Percentiles rank a stretch among this genome's conserved stretches.
phyloP scores from a whole-genome alignment of 2,888 invertebrate genomes.

The Plagiodera versicolora region DNA sequence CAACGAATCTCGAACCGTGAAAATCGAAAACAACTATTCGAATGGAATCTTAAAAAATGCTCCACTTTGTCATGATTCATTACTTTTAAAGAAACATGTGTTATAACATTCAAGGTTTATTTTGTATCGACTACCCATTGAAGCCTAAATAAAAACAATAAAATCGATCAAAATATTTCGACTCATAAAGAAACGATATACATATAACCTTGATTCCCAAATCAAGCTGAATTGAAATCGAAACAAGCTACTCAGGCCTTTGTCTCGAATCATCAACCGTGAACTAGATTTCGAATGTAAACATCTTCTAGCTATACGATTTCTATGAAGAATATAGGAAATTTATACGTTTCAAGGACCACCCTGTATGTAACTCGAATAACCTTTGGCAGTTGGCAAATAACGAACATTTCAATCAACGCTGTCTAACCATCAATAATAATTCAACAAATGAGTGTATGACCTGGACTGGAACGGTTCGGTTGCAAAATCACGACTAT shows the following conservation, averaged over 20 bases:
- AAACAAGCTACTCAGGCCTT: too few relatives aligned
- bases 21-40: not conserved
- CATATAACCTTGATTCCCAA: not conserved
- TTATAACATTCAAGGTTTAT: not conserved
- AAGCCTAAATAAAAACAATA: not conserved
- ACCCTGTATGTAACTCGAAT: not conserved
- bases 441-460: not conserved
- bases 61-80: not conserved
- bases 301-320: not conserved
- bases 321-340: not conserved
- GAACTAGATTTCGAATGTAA: too few relatives aligned
- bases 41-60: not conserved
- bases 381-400: not conserved
- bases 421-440: not conserved
- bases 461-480: not conserved
- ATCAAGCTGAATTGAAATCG: too few relatives aligned
- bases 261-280: too few relatives aligned
- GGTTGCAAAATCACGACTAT: not conserved
- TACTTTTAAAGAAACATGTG: not conserved
- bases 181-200: not conserved
- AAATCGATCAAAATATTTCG: not conserved
- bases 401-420: not conserved
- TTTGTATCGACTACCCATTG: not conserved
- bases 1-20: too few relatives aligned
- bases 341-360: too few relatives aligned